Evolutionary conservation across 37 sponge, comb jelly and placozoan species (phyloP), one percentile per base, ranked within the genome.

Genomic region (Spongilla lacustris): DNA sequence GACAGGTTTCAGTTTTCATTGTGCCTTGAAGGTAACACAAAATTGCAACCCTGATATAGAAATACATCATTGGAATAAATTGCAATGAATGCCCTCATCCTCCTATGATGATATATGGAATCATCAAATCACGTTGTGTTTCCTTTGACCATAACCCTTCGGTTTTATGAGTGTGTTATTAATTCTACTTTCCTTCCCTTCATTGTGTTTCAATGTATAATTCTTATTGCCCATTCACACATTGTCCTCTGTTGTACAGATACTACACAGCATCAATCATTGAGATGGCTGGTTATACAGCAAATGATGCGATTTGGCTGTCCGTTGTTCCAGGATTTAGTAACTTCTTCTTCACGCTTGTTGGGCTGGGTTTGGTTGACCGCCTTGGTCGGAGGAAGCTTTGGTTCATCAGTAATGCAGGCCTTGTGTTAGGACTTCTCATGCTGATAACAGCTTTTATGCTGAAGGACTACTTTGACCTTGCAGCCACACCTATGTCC

Each of bases 261-360:
- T 97, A 97, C 76, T 97, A 97, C 88, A 93, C 93, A 87, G 96
- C 95, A 30, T 92, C 91, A 25, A 95, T 97, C 78, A 92, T 97
- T 25, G 74, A 92, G 36, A 93, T 97, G 91, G 98, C 98, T 76
- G 98, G 98, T 0, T 91, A 90, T 46, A n/a, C 49, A 12, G 89
- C 91, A 28, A 49, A 81, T 11, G 49, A 82, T 19, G 86, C 98
- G 30, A 95, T 97, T 34, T 97, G 98, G 98, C 68, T 93, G 22
- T 82, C 98, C 0, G 85, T 85, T 17, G 71, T 95, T 26, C 96
- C 95, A 23, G 93, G 86, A 66, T 88, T 87, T 81, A 89, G 92
- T 11, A 97, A 97, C 83, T 84, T 91, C 38, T 28, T 91, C 25
- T 97, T 97, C 85, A 95, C 98, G 21, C 33, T 91, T 0, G 76